Conservation (phyloP, 2,113 vertebrate species). For the Pyxicephalus adspersus region DNA sequence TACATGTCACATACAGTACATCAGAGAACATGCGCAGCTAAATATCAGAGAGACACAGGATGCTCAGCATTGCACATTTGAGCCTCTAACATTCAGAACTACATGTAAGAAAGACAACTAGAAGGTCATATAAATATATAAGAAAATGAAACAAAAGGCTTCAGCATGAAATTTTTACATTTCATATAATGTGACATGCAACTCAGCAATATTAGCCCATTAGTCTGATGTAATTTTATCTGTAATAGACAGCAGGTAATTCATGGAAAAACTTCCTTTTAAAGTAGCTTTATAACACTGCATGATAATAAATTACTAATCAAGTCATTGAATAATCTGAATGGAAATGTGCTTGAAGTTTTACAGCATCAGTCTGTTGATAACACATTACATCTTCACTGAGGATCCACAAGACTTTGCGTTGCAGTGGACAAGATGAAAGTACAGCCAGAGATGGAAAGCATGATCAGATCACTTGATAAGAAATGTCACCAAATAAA, state of each 20-base stretch:
- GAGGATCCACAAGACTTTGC: background rate
- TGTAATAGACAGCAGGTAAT: background rate
- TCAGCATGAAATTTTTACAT: background rate
- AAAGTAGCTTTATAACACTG: no score
- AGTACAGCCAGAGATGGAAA: background rate
- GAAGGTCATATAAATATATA: background rate
- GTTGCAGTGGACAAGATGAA: background rate
- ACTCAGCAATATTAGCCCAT: background rate
- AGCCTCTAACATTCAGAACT: constrained; percentile 22
- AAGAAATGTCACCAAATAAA: background rate
- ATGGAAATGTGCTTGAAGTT: background rate
- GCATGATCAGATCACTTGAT: background rate
- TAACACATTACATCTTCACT: constrained; percentile 13
- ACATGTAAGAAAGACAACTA: constrained; percentile 3
- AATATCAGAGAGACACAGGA: background rate
- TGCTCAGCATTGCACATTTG: background rate
- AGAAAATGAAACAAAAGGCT: background rate
- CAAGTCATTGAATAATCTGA: background rate
- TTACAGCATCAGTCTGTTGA: background rate
- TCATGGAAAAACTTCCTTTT: background rate
- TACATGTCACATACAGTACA: background rate
- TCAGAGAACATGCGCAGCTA: constrained; percentile 9
- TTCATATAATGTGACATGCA: background rate
- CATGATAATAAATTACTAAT: constrained; percentile 3
- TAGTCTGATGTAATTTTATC: background rate